phyloP scores from a whole-genome alignment of 2,888 invertebrate genomes.

The Cremastobaeus sp. region DNA sequence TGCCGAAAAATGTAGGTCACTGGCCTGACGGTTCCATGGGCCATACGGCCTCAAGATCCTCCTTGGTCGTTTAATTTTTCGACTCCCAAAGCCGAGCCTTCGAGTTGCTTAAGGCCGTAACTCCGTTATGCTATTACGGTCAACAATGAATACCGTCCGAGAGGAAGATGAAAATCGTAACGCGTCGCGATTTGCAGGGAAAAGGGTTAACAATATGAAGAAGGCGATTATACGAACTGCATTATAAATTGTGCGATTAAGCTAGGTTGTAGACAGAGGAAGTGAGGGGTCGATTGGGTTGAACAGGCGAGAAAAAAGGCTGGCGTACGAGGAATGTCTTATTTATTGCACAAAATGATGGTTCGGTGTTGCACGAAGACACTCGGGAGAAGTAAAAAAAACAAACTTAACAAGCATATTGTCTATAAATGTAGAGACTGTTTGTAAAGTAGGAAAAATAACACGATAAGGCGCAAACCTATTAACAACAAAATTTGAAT shows the following conservation, averaged over 20 bases:
- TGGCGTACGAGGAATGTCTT: slow-evolving; percentile 59
- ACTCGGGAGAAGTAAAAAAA: slow-evolving; percentile 54
- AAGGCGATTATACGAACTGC: too few relatives aligned
- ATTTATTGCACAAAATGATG: slow-evolving; percentile 65
- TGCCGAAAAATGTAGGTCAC: slow-evolving; percentile 75
- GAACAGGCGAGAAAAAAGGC: slow-evolving; percentile 30
- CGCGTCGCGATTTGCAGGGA: slow-evolving; percentile 25
- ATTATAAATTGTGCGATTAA: too few relatives aligned
- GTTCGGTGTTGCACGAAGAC: slow-evolving; percentile 58
- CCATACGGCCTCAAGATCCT: slow-evolving; percentile 46
- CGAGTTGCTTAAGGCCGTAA: slow-evolving; percentile 65
- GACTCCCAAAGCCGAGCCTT: slow-evolving; percentile 36
- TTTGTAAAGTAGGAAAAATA: slow-evolving; percentile 60
- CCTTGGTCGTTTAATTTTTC: slow-evolving; percentile 47
- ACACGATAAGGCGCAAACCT: slow-evolving; percentile 62
- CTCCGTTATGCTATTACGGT: slow-evolving; percentile 71
- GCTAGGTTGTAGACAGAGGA: neutral
- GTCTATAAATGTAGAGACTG: slow-evolving; percentile 58
- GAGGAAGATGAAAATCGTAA: slow-evolving; percentile 46
- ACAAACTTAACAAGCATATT: slow-evolving; percentile 64
- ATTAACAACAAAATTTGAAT: slow-evolving; percentile 65
- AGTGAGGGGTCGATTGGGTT: slow-evolving; percentile 11
- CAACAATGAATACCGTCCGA: slow-evolving; percentile 65
- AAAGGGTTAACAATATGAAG: neutral
- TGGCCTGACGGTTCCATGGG: slow-evolving; percentile 65